These are phyloP conservation scores for Gerris buenoi DNA, from an alignment of 1,140 invertebrate species.

Conservation along the genomic window DNA sequence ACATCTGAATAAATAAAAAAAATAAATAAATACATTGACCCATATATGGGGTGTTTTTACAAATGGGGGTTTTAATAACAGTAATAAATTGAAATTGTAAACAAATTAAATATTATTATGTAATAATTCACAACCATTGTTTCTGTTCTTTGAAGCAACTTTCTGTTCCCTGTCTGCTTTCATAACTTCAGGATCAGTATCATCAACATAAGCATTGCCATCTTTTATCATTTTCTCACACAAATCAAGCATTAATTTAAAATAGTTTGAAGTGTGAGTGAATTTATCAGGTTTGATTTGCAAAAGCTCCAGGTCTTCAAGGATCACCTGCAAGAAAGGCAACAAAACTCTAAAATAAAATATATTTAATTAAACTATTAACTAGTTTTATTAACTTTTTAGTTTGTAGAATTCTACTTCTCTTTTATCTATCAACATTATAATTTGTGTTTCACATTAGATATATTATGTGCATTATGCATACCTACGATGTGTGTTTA, in stretches of 20 bases:
- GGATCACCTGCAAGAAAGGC: conserved; percentile 73
- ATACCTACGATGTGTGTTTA: too few relatives aligned
- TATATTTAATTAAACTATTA: background rate
- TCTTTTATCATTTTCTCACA: conserved; percentile 80
- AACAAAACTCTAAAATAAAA: too few relatives aligned
- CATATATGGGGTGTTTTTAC: background rate
- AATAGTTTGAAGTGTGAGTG: conserved; percentile 93
- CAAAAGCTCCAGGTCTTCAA: conserved; percentile 83
- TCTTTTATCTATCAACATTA: too few relatives aligned
- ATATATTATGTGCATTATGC: too few relatives aligned
- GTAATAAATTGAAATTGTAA: background rate
- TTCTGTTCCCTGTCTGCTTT: conserved; percentile 85
- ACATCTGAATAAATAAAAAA: conserved; percentile 41
- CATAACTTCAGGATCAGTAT: conserved; percentile 89
- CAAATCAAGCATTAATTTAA: conserved; percentile 74
- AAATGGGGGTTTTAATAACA: background rate
- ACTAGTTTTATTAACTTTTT: too few relatives aligned
- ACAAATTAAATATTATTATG: background rate
- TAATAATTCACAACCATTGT: conserved; percentile 56
- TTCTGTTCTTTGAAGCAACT: conserved; percentile 69
- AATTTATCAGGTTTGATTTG: conserved; percentile 85
- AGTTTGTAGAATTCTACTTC: too few relatives aligned
- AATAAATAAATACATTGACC: background rate
- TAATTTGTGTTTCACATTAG: too few relatives aligned
- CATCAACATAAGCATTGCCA: conserved; percentile 88